Conservation (phyloP, 2,113 vertebrate species). For the Fulica atra region DNA sequence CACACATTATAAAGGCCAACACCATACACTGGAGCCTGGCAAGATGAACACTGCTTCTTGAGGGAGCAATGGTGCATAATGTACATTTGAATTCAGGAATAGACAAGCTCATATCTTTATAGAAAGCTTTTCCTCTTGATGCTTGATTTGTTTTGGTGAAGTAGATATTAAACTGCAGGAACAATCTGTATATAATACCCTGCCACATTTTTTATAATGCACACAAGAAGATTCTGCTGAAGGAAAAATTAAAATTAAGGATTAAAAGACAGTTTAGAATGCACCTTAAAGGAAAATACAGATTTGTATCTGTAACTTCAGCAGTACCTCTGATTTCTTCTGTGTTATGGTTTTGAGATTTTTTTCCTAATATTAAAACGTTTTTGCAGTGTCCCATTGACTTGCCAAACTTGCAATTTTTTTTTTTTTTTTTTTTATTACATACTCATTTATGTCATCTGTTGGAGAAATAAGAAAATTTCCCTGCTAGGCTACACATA, state of each 20-base stretch:
- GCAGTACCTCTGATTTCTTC: not conserved
- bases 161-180: not conserved
- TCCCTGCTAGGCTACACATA: fast-evolving
- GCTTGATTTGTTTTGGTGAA: not conserved
- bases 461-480: not conserved
- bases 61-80: not conserved
- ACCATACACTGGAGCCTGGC: not conserved
- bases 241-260: not conserved
- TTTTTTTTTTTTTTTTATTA: not conserved
- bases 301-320: not conserved
- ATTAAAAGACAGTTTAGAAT: not conserved
- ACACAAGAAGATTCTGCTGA: not conserved
- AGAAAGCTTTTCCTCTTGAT: not conserved
- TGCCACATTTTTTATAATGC: not conserved
- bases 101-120: not conserved
- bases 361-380: not conserved
- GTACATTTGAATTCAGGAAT: not conserved
- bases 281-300: not conserved
- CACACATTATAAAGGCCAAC: not conserved
- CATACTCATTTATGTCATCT: not conserved
- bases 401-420: not conserved
- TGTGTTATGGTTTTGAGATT: too few species aligned
- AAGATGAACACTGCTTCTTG: not conserved
- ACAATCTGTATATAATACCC: not conserved
- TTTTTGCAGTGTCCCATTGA: not conserved